A percentile compares a stretch with the other conserved stretches of the same genome.
Conservation (phyloP, 2,113 vertebrate genomes). For the Cettia cetti region DNA sequence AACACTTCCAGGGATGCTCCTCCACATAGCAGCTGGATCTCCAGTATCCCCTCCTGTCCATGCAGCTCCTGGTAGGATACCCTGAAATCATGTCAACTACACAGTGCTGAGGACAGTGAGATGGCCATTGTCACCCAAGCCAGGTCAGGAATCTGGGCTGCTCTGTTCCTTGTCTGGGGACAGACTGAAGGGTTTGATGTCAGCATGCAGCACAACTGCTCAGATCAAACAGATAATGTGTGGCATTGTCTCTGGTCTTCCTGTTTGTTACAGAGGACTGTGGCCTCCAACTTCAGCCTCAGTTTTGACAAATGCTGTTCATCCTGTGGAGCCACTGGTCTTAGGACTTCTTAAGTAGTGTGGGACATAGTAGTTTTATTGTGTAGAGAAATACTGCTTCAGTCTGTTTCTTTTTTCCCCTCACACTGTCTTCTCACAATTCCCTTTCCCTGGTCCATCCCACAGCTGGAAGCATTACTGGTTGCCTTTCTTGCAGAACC, state of each 20-base stretch:
- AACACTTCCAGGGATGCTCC: background rate
- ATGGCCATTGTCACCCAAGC: background rate
- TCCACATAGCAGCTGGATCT: background rate
- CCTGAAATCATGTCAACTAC: background rate
- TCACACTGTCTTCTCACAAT: background rate
- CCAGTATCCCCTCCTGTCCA: background rate
- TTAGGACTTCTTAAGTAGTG: background rate
- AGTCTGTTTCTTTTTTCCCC: background rate
- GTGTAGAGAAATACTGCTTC: background rate
- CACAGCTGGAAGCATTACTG: background rate
- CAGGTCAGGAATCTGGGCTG: background rate
- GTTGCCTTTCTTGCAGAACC: conserved; percentile 78
- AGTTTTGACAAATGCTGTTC: background rate
- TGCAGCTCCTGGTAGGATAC: background rate
- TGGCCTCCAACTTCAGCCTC: background rate
- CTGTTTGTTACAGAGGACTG: background rate
- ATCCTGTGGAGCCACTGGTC: background rate
- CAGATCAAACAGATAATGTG: background rate
- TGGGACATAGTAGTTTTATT: accelerated
- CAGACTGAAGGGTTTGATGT: background rate
- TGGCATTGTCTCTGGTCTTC: background rate
- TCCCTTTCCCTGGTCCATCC: background rate
- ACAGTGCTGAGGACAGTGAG: background rate
- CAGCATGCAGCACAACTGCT: background rate
- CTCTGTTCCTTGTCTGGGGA: background rate